phyloP scores from a whole-genome alignment of 2,113 vertebrate species.

The Sceloporus undulatus region DNA sequence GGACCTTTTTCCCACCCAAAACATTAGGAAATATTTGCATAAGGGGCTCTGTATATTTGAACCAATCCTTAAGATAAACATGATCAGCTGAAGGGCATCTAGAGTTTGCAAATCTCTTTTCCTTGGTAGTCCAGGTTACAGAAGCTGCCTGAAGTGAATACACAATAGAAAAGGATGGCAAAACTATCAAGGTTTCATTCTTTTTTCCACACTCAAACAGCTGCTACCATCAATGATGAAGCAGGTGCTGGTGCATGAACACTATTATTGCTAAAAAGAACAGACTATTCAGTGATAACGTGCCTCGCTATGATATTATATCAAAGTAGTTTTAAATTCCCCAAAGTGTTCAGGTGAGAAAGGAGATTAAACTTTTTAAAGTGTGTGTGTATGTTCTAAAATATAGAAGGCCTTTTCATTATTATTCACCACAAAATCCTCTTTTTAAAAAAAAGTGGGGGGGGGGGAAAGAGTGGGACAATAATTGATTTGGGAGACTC shows the following conservation, averaged over 20 bases:
- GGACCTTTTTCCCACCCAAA: neutral
- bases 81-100: fast-evolving
- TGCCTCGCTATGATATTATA: conserved; percentile 51
- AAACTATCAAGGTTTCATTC: conserved; percentile 68
- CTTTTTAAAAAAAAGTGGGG: neutral
- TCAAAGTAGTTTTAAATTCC: conserved; percentile 66
- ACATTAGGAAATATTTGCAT: neutral
- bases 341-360: conserved; percentile 73
- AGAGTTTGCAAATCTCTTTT: neutral
- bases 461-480: neutral
- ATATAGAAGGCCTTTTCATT: neutral
- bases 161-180: neutral
- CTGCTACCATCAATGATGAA: conserved; percentile 66
- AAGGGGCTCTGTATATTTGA: neutral
- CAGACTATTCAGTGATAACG: conserved; percentile 59
- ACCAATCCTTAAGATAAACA: neutral
- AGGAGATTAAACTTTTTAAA: conserved; percentile 61
- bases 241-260: conserved; percentile 67
- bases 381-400: neutral
- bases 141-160: conserved; percentile 8
- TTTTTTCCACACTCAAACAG: conserved; percentile 60
- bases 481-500: neutral
- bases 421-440: conserved; percentile 11
- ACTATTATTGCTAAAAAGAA: conserved; percentile 65
- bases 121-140: neutral